phyloP scores from a whole-genome alignment of 2,797 vertebrate species.

The Enteromius afrohamiltoni region DNA sequence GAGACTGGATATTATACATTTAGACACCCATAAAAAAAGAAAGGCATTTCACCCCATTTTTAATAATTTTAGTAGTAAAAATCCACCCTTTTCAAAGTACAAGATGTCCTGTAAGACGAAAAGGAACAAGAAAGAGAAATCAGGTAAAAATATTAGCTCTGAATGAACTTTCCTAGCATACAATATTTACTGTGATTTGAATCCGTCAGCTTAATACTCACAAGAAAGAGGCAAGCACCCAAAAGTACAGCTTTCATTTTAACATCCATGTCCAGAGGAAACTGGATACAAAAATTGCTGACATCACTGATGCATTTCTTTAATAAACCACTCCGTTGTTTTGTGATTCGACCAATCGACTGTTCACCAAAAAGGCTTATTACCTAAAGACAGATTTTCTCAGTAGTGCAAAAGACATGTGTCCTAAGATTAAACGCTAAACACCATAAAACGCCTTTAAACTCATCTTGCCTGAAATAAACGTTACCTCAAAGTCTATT shows the following conservation, averaged over 20 bases:
- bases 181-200: neutral
- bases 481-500: conserved; percentile 85
- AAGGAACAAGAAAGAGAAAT: neutral
- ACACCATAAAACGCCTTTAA: neutral
- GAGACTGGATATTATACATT: neutral
- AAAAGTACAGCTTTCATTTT: conserved; percentile 88
- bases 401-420: neutral
- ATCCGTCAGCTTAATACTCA: conserved; percentile 70
- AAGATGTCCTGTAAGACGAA: conserved; percentile 83
- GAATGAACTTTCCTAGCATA: neutral
- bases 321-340: conserved; percentile 87
- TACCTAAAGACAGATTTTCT: conserved; percentile 72
- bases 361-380: conserved; percentile 73
- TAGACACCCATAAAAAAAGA: neutral
- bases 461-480: neutral
- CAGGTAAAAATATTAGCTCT: neutral
- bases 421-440: neutral
- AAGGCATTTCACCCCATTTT: neutral
- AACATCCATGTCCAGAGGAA: conserved; percentile 88
- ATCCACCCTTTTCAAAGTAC: conserved; percentile 86
- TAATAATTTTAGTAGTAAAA: conserved; percentile 72
- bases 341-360: conserved; percentile 86
- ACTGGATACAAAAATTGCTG: conserved; percentile 90
- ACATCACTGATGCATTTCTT: conserved; percentile 86
- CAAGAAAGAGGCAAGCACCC: conserved; percentile 90